Evolutionary conservation across 30 jellyfish, hydroid and myxozoan genomes (phyloP).

Genomic region (Turritopsis rubra): DNA sequence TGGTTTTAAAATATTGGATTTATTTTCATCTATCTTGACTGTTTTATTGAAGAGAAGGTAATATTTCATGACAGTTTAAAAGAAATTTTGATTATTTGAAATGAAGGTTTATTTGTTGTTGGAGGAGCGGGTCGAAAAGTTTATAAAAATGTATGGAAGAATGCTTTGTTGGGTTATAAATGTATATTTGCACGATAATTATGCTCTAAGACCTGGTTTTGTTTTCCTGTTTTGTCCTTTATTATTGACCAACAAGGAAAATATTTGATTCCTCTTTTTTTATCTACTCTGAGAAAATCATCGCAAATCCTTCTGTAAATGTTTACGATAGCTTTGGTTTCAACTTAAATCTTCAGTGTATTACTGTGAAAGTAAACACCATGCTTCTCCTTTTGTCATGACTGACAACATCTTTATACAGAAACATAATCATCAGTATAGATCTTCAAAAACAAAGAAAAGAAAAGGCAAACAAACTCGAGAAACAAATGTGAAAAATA

Average conservation of each 20-base stretch:
- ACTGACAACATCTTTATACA: not conserved
- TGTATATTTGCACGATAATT: not conserved
- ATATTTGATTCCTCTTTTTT: not conserved
- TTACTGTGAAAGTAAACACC: not conserved
- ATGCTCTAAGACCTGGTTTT: too few species aligned
- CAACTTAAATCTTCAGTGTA: not conserved
- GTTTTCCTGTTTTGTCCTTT: not conserved
- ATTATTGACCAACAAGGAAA: not conserved
- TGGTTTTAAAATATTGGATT: not conserved
- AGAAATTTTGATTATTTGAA: too few species aligned
- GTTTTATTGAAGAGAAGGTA: not conserved
- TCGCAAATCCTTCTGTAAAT: not conserved
- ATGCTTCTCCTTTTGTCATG: not conserved
- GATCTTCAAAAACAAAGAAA: not conserved
- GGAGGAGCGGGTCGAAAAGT: not conserved
- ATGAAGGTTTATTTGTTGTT: too few species aligned
- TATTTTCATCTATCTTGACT: not conserved
- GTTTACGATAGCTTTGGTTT: not conserved
- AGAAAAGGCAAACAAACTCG: not conserved
- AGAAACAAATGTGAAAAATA: not conserved
- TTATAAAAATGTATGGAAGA: too few species aligned
- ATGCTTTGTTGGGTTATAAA: too few species aligned
- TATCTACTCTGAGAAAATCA: not conserved
- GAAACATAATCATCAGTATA: not conserved
- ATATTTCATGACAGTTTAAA: not conserved